phyloP scores from a whole-genome alignment of 2,797 vertebrate species.

The Melanotaenia parkinsoni region DNA sequence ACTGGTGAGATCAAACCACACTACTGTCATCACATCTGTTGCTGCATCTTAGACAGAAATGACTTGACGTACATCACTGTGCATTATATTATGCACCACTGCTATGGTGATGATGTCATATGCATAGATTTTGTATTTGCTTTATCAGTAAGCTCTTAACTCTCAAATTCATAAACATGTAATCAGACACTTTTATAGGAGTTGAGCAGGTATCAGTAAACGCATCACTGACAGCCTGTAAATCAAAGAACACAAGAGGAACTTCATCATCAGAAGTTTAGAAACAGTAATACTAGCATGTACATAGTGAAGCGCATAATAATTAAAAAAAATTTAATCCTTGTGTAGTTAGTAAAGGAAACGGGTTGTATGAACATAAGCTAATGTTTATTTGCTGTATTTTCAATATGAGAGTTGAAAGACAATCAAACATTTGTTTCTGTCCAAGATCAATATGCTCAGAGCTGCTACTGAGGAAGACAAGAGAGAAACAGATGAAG shows the following conservation, averaged over 20 bases:
- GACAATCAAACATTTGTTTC: slow-evolving; percentile 8
- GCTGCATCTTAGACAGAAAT: not conserved
- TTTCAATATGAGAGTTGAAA: slow-evolving; percentile 1
- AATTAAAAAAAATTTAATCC: not conserved
- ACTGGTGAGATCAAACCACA: slow-evolving; percentile 75
- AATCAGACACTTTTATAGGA: not conserved
- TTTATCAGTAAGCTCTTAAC: not conserved
- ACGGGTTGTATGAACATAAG: not conserved
- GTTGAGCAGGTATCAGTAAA: not conserved
- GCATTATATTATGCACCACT: not conserved
- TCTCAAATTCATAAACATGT: not conserved
- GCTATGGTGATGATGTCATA: slow-evolving; percentile 14
- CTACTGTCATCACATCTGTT: not conserved
- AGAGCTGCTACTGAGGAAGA: slow-evolving; percentile 24
- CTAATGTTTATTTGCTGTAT: not conserved
- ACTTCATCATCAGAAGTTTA: not conserved
- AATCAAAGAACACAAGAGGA: not conserved
- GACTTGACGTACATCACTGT: not conserved
- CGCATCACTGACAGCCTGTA: not conserved
- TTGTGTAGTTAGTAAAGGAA: not conserved
- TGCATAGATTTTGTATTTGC: not conserved
- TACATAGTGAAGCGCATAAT: too few species aligned
- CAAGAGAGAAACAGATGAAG: slow-evolving; percentile 18
- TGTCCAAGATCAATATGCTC: slow-evolving; percentile 60
- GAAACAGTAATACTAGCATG: not conserved